A percentile compares a stretch with the other conserved stretches of the same genome.
These are phyloP conservation scores for Gopherus evgoodei DNA, from an alignment of 2,113 vertebrate species.

Conservation along the genomic window DNA sequence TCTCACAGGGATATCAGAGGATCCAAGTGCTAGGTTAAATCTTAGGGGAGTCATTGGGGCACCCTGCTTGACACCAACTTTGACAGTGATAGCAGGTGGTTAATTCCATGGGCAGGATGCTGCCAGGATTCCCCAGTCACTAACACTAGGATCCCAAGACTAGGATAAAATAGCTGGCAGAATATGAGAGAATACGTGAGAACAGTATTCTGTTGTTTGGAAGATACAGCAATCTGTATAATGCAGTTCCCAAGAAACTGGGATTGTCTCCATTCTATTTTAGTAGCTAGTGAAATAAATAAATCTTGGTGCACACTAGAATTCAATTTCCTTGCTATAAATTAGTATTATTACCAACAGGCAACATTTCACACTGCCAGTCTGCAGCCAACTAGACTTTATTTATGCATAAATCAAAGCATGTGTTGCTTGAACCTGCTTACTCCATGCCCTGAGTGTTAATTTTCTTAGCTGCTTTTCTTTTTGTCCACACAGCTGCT, in stretches of 20 bases:
- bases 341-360: constrained; percentile 25
- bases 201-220: constrained; percentile 27
- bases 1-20: background rate
- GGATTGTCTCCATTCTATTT: constrained; percentile 54
- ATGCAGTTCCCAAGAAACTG: constrained; percentile 51
- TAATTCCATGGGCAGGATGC: background rate
- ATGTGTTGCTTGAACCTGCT: background rate
- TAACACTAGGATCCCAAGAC: background rate
- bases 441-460: background rate
- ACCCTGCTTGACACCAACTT: background rate
- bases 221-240: constrained; percentile 35
- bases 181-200: background rate
- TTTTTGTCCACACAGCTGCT: background rate
- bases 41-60: background rate
- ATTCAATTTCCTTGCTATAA: constrained; percentile 38
- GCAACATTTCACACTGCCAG: background rate
- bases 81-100: background rate
- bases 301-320: background rate
- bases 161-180: constrained; percentile 45
- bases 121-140: background rate
- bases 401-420: constrained; percentile 18
- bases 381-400: background rate
- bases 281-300: constrained; percentile 41
- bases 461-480: background rate
- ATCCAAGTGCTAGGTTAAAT: background rate